Evolutionary conservation across 1,140 invertebrate species (phyloP).

Genomic region (Coptotermes formosanus): DNA sequence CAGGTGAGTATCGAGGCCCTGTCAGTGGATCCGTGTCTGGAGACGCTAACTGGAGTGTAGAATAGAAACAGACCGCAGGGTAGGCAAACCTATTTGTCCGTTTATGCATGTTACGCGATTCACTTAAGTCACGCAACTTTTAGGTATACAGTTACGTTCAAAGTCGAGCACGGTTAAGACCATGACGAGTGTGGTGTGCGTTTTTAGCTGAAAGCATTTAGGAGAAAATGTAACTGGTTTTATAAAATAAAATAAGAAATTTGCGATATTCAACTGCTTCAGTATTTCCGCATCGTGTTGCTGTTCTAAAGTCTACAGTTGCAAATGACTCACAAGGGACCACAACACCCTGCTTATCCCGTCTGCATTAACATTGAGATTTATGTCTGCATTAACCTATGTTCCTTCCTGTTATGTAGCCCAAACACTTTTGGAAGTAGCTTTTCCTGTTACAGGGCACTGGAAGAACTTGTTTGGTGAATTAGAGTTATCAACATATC

Average conservation of each 20-base stretch:
- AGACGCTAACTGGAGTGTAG: not conserved
- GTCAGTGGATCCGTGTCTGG: not conserved
- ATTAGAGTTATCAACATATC: no score
- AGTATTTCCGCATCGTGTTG: no score
- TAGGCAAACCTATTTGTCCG: not conserved
- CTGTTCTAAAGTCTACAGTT: no score
- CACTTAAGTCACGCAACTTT: not conserved
- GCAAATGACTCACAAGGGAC: no score
- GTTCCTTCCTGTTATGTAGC: no score
- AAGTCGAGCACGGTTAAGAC: not conserved
- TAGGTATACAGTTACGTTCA: not conserved
- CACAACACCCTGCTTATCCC: no score
- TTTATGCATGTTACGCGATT: not conserved
- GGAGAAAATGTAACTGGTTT: not conserved
- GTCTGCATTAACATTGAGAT: no score
- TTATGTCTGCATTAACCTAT: no score
- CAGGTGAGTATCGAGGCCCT: not conserved
- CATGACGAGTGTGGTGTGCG: not conserved
- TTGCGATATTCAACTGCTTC: no score
- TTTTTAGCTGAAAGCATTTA: not conserved
- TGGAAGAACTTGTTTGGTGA: no score
- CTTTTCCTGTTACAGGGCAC: no score
- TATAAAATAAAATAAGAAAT: not conserved
- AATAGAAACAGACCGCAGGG: not conserved
- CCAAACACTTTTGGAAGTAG: no score